Conservation (phyloP, 2,888 invertebrate genomes). For the Drosophila sordidapex region DNA sequence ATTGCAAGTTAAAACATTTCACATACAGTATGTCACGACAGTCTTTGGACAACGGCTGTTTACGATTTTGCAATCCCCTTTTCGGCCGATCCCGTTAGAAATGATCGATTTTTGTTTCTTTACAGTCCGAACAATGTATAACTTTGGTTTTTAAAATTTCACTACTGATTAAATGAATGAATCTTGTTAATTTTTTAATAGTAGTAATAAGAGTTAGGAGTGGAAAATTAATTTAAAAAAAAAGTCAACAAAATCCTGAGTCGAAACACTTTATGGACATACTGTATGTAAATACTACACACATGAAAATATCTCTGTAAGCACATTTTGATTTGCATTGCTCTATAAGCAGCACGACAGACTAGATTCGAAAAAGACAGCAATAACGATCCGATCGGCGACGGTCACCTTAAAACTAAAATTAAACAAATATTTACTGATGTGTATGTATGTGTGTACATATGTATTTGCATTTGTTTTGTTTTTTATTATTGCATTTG, state of each 20-base stretch:
- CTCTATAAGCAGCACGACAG: constrained; percentile 24
- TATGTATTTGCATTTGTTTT: constrained; percentile 19
- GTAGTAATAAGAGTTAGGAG: too few relatives aligned
- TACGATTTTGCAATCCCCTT: too few relatives aligned
- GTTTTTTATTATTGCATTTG: not conserved
- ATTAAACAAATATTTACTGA: constrained; percentile 35
- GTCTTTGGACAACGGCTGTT: too few relatives aligned
- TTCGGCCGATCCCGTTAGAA: too few relatives aligned
- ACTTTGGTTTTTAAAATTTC: too few relatives aligned
- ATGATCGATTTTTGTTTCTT: too few relatives aligned
- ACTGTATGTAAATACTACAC: constrained; percentile 1
- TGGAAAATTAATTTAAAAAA: too few relatives aligned
- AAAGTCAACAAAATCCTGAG: too few relatives aligned
- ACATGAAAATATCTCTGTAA: not conserved
- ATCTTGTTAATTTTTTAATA: too few relatives aligned
- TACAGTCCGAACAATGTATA: too few relatives aligned
- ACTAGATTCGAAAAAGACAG: constrained; percentile 26
- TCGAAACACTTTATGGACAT: not conserved
- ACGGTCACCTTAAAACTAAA: constrained; percentile 36
- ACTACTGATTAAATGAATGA: too few relatives aligned
- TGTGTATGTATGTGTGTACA: constrained; percentile 4
- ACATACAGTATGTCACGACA: too few relatives aligned
- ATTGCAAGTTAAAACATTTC: not conserved
- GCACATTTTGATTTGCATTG: constrained; percentile 14
- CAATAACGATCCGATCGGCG: constrained; percentile 13